A percentile compares a stretch with the other conserved stretches of the same genome.
These are phyloP conservation scores for Xyliphius kryptos DNA, from an alignment of 2,113 vertebrate genomes.

Conservation along the genomic window DNA sequence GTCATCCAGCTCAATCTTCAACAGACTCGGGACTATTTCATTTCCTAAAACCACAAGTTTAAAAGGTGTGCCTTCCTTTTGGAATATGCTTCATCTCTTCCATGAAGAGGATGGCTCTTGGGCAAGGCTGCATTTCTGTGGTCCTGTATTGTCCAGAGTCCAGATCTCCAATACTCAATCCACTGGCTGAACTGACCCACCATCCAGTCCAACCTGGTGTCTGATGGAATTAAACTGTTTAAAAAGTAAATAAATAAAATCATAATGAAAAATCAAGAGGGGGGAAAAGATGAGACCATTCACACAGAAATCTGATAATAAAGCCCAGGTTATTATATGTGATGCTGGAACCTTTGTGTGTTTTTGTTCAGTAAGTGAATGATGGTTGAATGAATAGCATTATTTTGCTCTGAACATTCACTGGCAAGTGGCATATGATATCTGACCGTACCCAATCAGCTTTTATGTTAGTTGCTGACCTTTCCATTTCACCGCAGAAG, in stretches of 20 bases:
- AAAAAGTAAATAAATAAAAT: no score
- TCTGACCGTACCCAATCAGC: no score
- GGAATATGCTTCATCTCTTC: slow-evolving; percentile 95
- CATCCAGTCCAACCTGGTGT: slow-evolving; percentile 90
- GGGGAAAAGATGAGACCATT: slow-evolving; percentile 80
- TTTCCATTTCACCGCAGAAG: no score
- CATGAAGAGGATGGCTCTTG: slow-evolving; percentile 98
- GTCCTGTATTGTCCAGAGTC: slow-evolving; percentile 75
- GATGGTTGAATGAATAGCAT: no score
- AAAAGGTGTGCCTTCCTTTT: slow-evolving; percentile 99
- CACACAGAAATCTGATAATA: slow-evolving; percentile 92
- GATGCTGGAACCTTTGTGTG: slow-evolving; percentile 63
- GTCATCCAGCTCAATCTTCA: no score
- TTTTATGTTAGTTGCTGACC: no score
- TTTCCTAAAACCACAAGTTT: no score
- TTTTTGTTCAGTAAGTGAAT: slow-evolving; percentile 3
- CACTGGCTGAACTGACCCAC: slow-evolving; percentile 92
- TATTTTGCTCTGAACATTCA: no score
- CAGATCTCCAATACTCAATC: slow-evolving; percentile 89
- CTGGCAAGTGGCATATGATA: no score
- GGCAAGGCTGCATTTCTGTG: slow-evolving; percentile 89
- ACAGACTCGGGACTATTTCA: no score
- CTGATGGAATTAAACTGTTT: no score
- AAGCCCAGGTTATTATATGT: slow-evolving; percentile 99
- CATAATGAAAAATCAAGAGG: slow-evolving; percentile 3